Conservation (phyloP, 2,888 invertebrate species). For the Polydrusus tereticollis region DNA sequence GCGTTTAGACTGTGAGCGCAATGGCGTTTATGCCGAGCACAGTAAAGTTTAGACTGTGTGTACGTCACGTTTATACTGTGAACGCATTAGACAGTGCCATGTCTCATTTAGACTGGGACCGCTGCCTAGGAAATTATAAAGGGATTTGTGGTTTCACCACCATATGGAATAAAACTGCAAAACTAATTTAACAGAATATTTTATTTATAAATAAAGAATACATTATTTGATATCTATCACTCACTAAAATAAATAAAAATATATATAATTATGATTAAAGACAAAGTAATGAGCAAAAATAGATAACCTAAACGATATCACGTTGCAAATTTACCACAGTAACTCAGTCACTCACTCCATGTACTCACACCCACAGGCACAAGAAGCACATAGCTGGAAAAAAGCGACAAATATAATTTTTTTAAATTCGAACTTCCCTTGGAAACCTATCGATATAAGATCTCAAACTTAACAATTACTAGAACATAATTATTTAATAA, state of each 20-base stretch:
- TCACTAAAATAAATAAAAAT: constrained; percentile 58
- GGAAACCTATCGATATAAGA: constrained; percentile 13
- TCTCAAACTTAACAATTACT: constrained; percentile 25
- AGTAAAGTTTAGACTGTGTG: no score
- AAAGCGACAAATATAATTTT: constrained; percentile 26
- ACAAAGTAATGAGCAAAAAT: constrained; percentile 58
- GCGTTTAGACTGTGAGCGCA: no score
- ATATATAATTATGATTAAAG: constrained; percentile 48
- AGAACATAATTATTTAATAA: constrained; percentile 8
- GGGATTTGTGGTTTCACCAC: no score
- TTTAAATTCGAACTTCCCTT: constrained; percentile 10
- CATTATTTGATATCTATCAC: constrained; percentile 56
- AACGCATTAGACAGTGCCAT: no score
- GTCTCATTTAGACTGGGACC: no score
- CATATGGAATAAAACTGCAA: not conserved
- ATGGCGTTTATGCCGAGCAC: no score
- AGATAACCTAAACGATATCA: constrained; percentile 54
- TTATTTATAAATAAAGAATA: constrained; percentile 55
- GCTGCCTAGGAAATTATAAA: no score
- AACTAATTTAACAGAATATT: constrained; percentile 38
- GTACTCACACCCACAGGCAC: constrained; percentile 26
- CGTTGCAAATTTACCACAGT: constrained; percentile 49
- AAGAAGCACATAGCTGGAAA: constrained; percentile 42
- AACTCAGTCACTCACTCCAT: constrained; percentile 23
- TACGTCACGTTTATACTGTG: no score